Percentiles rank a stretch among this genome's conserved stretches.
phyloP scores from a whole-genome alignment of 2,113 vertebrate species.

The Urocolius indicus region DNA sequence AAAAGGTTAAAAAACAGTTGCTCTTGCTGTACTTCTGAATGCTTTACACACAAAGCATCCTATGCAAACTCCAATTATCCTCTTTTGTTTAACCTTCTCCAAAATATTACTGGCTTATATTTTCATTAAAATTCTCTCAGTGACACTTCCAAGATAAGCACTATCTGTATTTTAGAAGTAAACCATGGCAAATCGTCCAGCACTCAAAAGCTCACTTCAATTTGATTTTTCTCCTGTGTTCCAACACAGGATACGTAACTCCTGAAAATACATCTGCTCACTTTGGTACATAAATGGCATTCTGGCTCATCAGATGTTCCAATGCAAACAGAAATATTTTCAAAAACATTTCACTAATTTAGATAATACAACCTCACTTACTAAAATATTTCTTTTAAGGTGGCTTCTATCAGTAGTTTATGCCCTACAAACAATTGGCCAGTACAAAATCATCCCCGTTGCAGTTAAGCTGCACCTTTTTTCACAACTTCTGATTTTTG shows the following conservation, averaged over 20 bases:
- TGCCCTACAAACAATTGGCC: not conserved
- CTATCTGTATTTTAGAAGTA: not conserved
- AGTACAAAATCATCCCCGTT: not conserved
- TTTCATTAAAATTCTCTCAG: not conserved
- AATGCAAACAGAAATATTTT: not conserved
- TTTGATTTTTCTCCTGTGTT: not conserved
- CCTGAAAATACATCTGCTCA: not conserved
- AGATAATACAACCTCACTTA: not conserved
- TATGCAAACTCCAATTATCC: not conserved
- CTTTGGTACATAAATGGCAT: not conserved
- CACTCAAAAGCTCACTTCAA: not conserved
- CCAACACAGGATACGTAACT: not conserved
- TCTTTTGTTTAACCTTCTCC: slow-evolving; percentile 3
- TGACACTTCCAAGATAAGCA: not conserved
- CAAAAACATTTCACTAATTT: not conserved
- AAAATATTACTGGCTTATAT: not conserved
- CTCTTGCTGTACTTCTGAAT: not conserved
- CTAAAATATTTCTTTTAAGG: not conserved
- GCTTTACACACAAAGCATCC: not conserved
- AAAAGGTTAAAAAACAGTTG: not conserved
- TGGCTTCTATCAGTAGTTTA: not conserved
- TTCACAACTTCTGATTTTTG: not conserved
- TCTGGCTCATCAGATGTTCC: not conserved
- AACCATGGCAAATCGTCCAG: not conserved
- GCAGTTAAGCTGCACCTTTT: not conserved